These are phyloP conservation scores for Uloborus plumipes DNA, from an alignment of 2,888 invertebrate species.

Conservation along the genomic window DNA sequence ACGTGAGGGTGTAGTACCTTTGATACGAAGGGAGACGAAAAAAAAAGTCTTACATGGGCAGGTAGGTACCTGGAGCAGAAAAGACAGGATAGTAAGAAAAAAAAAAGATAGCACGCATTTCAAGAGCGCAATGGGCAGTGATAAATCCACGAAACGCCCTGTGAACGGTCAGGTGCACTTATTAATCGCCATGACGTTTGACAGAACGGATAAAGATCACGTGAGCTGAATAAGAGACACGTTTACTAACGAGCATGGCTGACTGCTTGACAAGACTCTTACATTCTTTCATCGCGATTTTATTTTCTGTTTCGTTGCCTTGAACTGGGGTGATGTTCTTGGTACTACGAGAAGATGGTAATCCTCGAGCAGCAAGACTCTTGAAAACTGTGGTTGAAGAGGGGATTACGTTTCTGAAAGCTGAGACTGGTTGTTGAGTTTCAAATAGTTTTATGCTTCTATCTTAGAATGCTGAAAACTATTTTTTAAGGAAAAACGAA, in stretches of 20 bases:
- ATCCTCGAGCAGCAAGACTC: neutral
- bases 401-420: too few relatives aligned
- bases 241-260: constrained; percentile 46
- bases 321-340: neutral
- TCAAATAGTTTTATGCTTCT: too few relatives aligned
- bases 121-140: constrained; percentile 25
- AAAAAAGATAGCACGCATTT: constrained; percentile 27
- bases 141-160: constrained; percentile 51
- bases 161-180: constrained; percentile 46
- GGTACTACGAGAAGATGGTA: constrained; percentile 5
- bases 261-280: constrained; percentile 46
- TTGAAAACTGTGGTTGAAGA: too few relatives aligned
- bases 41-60: too few relatives aligned
- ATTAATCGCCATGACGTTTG: constrained; percentile 55
- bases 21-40: too few relatives aligned
- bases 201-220: constrained; percentile 49
- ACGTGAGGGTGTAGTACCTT: neutral
- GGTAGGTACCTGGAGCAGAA: neutral
- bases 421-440: too few relatives aligned
- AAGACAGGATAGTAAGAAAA: neutral
- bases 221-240: constrained; percentile 41
- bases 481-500: too few relatives aligned
- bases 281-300: constrained; percentile 43
- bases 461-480: too few relatives aligned
- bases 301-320: constrained; percentile 8